Evolutionary conservation across 2,797 vertebrate genomes (phyloP).

Genomic region (Eptatretus atami): DNA sequence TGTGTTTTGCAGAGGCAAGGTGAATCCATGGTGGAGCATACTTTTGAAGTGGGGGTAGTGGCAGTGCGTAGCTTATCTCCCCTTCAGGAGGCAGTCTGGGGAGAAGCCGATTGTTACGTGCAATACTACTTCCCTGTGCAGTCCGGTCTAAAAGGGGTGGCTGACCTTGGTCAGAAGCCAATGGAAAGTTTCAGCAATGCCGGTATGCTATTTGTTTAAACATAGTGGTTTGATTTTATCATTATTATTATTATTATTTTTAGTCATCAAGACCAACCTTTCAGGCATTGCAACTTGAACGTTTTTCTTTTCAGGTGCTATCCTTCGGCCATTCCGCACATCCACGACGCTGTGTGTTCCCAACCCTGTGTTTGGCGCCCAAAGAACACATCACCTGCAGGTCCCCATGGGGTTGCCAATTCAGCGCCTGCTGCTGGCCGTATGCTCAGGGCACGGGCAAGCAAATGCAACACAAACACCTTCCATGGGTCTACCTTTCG

Average conservation of each 20-base stretch:
- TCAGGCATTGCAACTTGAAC: neutral
- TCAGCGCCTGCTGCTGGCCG: constrained; percentile 40
- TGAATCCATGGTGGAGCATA: constrained; percentile 25
- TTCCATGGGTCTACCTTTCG: constrained; percentile 45
- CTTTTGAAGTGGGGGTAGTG: constrained; percentile 45
- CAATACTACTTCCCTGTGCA: constrained; percentile 59
- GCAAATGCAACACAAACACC: constrained; percentile 2
- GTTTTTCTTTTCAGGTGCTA: too few species aligned
- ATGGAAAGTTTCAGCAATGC: too few species aligned
- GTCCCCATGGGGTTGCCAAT: constrained; percentile 34
- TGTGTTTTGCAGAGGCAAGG: constrained; percentile 13
- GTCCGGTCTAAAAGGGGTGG: constrained; percentile 8
- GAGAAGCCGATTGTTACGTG: constrained; percentile 72
- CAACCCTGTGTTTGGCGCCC: constrained; percentile 41
- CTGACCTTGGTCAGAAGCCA: neutral
- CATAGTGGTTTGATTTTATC: too few species aligned
- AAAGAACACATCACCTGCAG: constrained; percentile 35
- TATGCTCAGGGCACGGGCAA: constrained; percentile 22
- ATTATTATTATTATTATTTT: neutral
- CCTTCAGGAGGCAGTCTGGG: constrained; percentile 71
- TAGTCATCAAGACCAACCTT: neutral
- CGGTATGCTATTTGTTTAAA: too few species aligned
- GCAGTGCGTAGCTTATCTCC: constrained; percentile 36
- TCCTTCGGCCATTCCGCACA: constrained; percentile 25
- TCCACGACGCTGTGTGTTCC: constrained; percentile 47